These are phyloP conservation scores for Crenichthys baileyi DNA, from an alignment of 2,797 vertebrate genomes.

Conservation along the genomic window DNA sequence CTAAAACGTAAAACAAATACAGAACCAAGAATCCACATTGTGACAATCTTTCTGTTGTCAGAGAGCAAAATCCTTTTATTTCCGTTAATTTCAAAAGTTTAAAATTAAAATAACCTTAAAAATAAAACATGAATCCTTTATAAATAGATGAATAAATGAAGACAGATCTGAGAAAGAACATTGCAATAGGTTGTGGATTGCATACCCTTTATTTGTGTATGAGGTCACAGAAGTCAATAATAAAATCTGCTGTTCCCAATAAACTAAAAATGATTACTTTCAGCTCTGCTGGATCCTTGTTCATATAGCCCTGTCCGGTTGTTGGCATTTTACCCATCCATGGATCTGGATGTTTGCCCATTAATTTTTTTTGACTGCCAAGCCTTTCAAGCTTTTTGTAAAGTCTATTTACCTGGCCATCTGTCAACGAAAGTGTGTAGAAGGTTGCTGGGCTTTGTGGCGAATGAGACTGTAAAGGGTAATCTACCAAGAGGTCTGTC, in stretches of 20 bases:
- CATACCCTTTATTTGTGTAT: conserved; percentile 44
- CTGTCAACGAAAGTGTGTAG: conserved; percentile 45
- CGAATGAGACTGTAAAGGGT: conserved; percentile 71
- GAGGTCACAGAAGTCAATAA: conserved; percentile 41
- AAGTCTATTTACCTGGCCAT: conserved; percentile 61
- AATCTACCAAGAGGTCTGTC: conserved; percentile 60
- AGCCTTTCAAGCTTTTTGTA: conserved; percentile 49
- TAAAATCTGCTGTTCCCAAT: conserved; percentile 19
- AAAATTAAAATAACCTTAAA: conserved; percentile 22
- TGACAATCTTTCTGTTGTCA: not conserved
- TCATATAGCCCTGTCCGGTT: conserved; percentile 22
- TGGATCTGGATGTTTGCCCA: conserved; percentile 51
- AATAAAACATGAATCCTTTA: not conserved
- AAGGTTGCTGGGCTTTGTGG: conserved; percentile 19
- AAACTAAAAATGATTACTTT: conserved; percentile 46
- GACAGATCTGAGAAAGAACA: conserved; percentile 19
- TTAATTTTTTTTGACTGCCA: conserved; percentile 54
- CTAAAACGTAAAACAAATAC: no score
- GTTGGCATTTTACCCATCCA: conserved; percentile 42
- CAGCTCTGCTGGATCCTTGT: conserved; percentile 16
- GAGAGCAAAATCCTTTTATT: not conserved
- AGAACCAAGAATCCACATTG: no score
- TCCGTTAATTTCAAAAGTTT: not conserved
- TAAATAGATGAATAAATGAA: conserved; percentile 12
- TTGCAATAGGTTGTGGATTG: conserved; percentile 3